These are phyloP conservation scores for Pseudorhombus dupliciocellatus DNA, from an alignment of 2,113 vertebrate species.

Conservation along the genomic window DNA sequence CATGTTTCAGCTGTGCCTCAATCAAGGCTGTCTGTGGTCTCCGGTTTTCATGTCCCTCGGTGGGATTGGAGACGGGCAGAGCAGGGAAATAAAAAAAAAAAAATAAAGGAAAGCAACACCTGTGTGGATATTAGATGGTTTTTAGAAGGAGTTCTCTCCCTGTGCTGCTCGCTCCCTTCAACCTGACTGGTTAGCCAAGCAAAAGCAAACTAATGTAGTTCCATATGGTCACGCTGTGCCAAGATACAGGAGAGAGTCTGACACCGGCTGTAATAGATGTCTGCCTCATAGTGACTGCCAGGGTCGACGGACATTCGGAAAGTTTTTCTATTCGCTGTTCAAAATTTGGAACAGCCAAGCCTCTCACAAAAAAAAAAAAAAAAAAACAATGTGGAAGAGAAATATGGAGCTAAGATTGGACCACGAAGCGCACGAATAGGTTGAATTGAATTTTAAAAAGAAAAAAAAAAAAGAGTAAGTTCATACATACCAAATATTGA, in stretches of 20 bases:
- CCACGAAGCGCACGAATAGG: conserved; percentile 35
- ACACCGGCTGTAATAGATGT: conserved; percentile 49
- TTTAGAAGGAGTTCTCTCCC: conserved; percentile 35
- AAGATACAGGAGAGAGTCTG: conserved; percentile 47
- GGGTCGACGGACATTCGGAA: conserved; percentile 45
- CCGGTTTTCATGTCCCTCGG: conserved; percentile 71
- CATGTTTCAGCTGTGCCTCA: conserved; percentile 80
- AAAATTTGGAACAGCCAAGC: neutral
- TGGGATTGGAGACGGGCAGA: conserved; percentile 61
- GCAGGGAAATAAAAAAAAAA: neutral
- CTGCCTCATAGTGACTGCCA: conserved; percentile 31
- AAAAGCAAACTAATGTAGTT: conserved; percentile 55
- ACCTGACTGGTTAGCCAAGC: conserved; percentile 58
- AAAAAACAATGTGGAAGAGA: neutral
- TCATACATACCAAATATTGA: conserved; percentile 42
- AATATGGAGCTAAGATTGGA: conserved; percentile 4
- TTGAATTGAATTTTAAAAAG: conserved; percentile 40
- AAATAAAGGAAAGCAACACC: conserved; percentile 42
- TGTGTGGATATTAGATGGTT: conserved; percentile 59
- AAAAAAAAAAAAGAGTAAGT: conserved; percentile 11
- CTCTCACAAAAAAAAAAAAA: neutral
- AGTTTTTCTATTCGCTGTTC: conserved; percentile 30
- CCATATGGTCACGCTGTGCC: conserved; percentile 66
- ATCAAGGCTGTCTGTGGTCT: conserved; percentile 65
- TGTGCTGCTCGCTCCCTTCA: conserved; percentile 36